Evolutionary conservation across 2,113 vertebrate genomes (phyloP).

Genomic region (Gyps fulvus): DNA sequence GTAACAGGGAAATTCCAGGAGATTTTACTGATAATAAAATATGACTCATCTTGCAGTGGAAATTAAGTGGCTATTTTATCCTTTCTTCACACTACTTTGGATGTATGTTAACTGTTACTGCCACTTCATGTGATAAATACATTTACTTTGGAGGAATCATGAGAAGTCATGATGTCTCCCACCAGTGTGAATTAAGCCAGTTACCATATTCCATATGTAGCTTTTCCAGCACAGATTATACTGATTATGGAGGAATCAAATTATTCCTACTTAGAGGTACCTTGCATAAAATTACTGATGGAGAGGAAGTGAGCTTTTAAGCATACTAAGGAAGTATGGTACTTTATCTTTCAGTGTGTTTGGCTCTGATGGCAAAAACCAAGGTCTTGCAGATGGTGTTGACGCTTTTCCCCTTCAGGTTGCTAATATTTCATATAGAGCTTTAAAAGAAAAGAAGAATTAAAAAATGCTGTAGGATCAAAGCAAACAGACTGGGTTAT

Average conservation of each 20-base stretch:
- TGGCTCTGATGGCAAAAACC: background rate
- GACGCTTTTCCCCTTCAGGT: background rate
- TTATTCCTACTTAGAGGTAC: background rate
- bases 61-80: background rate
- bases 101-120: background rate
- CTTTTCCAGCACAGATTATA: background rate
- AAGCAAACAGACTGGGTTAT: conserved; percentile 17
- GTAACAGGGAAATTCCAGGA: background rate
- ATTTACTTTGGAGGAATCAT: background rate
- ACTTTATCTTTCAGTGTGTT: background rate
- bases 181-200: background rate
- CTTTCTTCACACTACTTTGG: background rate
- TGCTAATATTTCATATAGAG: conserved; percentile 39
- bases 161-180: background rate
- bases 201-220: background rate
- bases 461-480: background rate
- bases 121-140: background rate
- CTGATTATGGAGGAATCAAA: background rate
- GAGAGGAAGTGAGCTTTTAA: background rate
- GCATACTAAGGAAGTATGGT: background rate
- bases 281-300: background rate
- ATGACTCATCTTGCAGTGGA: background rate
- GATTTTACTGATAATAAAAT: background rate
- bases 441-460: background rate
- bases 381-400: background rate